Conservation (phyloP, 2,113 vertebrate species). For the Nyctereutes procyonoides region DNA sequence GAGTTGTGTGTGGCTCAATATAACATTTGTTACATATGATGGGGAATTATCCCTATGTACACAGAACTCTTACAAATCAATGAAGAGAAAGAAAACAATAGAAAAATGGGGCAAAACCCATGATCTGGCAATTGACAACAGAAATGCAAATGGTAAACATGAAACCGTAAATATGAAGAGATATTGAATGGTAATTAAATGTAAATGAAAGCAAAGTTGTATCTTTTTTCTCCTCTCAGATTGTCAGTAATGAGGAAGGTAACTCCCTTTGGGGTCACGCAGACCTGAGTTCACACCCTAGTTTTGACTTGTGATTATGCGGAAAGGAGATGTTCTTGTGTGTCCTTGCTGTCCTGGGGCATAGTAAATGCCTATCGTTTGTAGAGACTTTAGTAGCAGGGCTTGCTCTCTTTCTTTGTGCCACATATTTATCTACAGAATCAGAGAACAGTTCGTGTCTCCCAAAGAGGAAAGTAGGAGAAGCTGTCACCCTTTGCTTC, state of each 20-base stretch:
- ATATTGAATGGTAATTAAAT: not conserved
- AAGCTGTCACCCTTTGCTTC: conserved; percentile 41
- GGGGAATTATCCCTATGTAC: not conserved
- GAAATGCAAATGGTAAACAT: not conserved
- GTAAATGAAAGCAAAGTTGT: not conserved
- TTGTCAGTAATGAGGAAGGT: not conserved
- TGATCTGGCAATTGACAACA: not conserved
- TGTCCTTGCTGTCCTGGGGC: not conserved
- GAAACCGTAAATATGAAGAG: not conserved
- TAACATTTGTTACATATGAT: not conserved
- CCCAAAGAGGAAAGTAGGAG: not conserved
- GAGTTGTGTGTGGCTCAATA: not conserved
- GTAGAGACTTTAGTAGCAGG: not conserved
- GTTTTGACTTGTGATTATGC: not conserved
- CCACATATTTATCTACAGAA: not conserved
- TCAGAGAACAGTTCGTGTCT: not conserved
- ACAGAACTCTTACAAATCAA: not conserved
- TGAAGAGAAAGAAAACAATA: not conserved
- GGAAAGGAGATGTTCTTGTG: not conserved
- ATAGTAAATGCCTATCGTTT: not conserved
- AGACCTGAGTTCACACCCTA: not conserved
- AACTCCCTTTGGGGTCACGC: not conserved
- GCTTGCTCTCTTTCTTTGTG: not conserved
- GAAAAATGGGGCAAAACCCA: not conserved
- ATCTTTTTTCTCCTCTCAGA: not conserved